phyloP scores from a whole-genome alignment of 2,888 invertebrate species.

The Portevinia maculata region DNA sequence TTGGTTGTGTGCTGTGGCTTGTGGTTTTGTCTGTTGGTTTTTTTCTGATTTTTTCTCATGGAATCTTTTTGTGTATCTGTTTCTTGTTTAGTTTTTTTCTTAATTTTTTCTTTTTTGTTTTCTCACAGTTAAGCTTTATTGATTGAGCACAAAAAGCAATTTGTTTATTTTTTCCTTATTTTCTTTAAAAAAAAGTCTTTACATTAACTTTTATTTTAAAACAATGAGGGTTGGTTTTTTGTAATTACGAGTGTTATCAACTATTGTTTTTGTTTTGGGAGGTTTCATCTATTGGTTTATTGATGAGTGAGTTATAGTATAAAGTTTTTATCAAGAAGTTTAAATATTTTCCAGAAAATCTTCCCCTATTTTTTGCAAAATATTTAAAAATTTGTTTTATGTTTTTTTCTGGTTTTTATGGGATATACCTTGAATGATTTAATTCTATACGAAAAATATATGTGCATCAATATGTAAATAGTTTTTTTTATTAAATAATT shows the following conservation, averaged over 20 bases:
- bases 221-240: constrained; percentile 8
- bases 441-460: constrained; percentile 55
- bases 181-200: constrained; percentile 30
- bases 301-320: constrained; percentile 31
- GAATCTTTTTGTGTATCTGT: constrained; percentile 61
- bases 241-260: not conserved
- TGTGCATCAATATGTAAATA: constrained; percentile 61
- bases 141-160: constrained; percentile 82
- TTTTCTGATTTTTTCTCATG: constrained; percentile 47
- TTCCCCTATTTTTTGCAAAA: constrained; percentile 80
- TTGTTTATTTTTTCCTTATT: constrained; percentile 39
- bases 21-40: constrained; percentile 72
- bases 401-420: not conserved
- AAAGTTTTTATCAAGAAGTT: constrained; percentile 52
- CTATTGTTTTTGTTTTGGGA: constrained; percentile 58
- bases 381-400: constrained; percentile 74
- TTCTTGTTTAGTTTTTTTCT: constrained; percentile 65
- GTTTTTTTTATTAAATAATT: constrained; percentile 7
- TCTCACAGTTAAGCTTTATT: constrained; percentile 83
- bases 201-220: constrained; percentile 10
- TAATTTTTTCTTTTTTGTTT: constrained; percentile 73
- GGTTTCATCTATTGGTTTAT: constrained; percentile 29
- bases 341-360: constrained; percentile 78
- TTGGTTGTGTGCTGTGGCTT: constrained; percentile 69
- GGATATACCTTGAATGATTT: constrained; percentile 26